phyloP scores from a whole-genome alignment of 2,888 invertebrate species.

The Dynastes maya region DNA sequence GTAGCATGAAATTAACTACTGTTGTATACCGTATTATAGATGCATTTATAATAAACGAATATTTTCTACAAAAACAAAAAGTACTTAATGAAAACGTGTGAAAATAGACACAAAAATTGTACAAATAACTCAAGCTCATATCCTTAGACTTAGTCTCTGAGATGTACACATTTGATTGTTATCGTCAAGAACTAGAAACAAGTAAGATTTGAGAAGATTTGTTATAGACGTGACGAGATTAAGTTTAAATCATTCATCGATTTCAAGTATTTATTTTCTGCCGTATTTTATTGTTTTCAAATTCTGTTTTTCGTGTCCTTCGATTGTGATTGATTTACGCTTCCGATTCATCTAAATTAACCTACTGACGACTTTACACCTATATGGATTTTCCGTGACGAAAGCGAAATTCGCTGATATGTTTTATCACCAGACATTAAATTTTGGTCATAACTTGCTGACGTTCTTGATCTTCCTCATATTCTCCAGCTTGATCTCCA shows the following conservation, averaged over 20 bases:
- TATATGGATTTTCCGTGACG: neutral
- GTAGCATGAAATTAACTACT: too few species aligned
- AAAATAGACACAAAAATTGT: too few species aligned
- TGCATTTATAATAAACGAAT: too few species aligned
- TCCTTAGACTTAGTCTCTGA: too few species aligned
- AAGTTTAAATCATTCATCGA: neutral
- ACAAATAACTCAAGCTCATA: too few species aligned
- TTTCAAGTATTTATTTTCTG: conserved; percentile 22
- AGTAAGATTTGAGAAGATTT: neutral
- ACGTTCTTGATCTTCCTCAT: conserved; percentile 66
- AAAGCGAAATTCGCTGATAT: conserved; percentile 35
- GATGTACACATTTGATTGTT: too few species aligned
- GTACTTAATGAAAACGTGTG: too few species aligned
- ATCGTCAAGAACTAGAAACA: too few species aligned
- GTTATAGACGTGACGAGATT: neutral
- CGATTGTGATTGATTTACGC: conserved; percentile 16
- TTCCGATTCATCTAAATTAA: conserved; percentile 1
- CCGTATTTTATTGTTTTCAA: conserved; percentile 33
- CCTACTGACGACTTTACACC: too few species aligned
- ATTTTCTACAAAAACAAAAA: too few species aligned
- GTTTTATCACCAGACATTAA: conserved; percentile 44
- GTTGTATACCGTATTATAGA: too few species aligned
- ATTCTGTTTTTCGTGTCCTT: neutral
- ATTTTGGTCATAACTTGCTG: conserved; percentile 64
- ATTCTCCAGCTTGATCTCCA: conserved; percentile 71